Percentiles rank a stretch among this genome's conserved stretches.
Evolutionary conservation across 2,797 vertebrate species (phyloP).

Genomic region (Malacoraja senta): DNA sequence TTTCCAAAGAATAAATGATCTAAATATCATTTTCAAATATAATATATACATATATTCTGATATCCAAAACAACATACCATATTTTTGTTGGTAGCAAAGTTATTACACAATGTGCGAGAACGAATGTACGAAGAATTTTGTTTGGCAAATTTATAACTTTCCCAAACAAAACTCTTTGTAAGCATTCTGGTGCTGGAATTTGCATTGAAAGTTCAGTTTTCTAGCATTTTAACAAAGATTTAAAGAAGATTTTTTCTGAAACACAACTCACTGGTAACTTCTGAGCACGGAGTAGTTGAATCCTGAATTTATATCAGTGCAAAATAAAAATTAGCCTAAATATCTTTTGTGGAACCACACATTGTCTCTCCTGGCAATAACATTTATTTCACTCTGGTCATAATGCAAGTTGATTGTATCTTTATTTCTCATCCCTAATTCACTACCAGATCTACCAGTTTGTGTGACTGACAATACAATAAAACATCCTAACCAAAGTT

Average conservation of each 20-base stretch:
- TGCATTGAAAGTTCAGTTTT: background rate
- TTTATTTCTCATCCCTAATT: background rate
- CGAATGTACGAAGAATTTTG: no score
- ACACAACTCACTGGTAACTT: background rate
- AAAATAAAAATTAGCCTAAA: background rate
- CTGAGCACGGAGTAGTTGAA: background rate
- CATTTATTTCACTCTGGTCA: background rate
- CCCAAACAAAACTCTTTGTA: background rate
- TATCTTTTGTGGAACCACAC: background rate
- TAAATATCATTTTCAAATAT: no score
- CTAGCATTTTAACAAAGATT: background rate
- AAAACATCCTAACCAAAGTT: background rate
- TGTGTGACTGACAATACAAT: background rate
- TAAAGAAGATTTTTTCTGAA: background rate
- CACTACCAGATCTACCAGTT: background rate
- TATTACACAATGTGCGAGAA: background rate
- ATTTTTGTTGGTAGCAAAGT: background rate
- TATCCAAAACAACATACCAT: background rate
- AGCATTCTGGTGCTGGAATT: background rate
- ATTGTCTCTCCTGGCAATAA: background rate
- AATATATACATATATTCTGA: background rate
- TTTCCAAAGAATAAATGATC: background rate
- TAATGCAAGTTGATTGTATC: background rate
- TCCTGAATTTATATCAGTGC: background rate
- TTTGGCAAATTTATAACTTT: no score